Base-by-base conservation (phyloP, 1,140 invertebrate genomes). In the Caenorhabditis tropicalis region DNA sequence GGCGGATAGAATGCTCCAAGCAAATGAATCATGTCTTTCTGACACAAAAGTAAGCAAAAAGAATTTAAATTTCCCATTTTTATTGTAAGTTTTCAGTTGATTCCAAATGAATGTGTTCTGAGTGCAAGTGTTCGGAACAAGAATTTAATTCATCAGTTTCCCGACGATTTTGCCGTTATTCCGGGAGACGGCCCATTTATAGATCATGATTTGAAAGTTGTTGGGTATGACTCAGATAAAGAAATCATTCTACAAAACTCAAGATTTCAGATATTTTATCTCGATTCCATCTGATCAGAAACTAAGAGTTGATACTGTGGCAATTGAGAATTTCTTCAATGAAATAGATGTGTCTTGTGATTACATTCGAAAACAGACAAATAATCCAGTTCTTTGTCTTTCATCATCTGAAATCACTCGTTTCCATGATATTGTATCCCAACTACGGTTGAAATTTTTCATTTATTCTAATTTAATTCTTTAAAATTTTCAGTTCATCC, bases 101-200 rank as follows among this genome's bases (percentile, higher is more conserved):
- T 82, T 24, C 29, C 24, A 3, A 43, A 39, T 10, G 12, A 43
- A 15, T 79, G 70, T 33, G 39, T 56, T 33, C 48, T 84, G 2
- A 10, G 39, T 19, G 19, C 49, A 36, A 46, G 48, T 19, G 15
- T 85, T 29, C 46, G 39, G 36, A 51, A 29, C 16, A 49, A 43
- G 9, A 82, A 56, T 49, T 74, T 82, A 9, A 70, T 46, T 24
- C 33, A 74, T 74, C 65, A 74, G 15, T 81, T 53, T 65, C 79
- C 79, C 15, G 79, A 79, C 12, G 81, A 85, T 29, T 82, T 85
- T 24, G 27, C 81, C 1, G 49, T 65, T 3, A 79, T 36, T 60
- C 49, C 88, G 49, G 46, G 70, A 82, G 87, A 88, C 46, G 65
- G 81, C 7, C 87, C 87, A 9, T 65, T 88, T 39, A 87, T 88